Percentiles rank a stretch among this genome's conserved stretches.
Evolutionary conservation across 2,888 invertebrate species (phyloP).

Genomic region (Allygus modestus): DNA sequence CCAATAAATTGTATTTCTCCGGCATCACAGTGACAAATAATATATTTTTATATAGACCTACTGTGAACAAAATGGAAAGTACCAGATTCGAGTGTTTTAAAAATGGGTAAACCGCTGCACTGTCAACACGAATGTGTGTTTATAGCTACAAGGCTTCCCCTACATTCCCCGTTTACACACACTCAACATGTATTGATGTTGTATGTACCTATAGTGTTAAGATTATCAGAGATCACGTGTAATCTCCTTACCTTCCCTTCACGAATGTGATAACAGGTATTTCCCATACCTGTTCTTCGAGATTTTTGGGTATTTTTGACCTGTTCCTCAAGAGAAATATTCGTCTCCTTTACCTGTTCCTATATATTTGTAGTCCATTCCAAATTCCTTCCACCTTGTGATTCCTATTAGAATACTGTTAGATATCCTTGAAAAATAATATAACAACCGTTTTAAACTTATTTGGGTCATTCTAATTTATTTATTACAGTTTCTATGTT

Average conservation of each 20-base stretch:
- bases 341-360: constrained; percentile 47
- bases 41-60: too few relatives aligned
- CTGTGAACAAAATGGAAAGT: too few relatives aligned
- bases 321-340: background rate
- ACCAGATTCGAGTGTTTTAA: too few relatives aligned
- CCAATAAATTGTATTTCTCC: too few relatives aligned
- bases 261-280: background rate
- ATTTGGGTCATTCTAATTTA: background rate
- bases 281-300: background rate
- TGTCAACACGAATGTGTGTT: background rate
- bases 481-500: background rate
- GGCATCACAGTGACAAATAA: too few relatives aligned
- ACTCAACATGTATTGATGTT: constrained; percentile 7
- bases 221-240: background rate
- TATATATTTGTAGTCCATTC: constrained; percentile 56
- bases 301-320: background rate
- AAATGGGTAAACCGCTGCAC: background rate
- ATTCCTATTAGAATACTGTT: constrained; percentile 39
- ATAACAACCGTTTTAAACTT: background rate
- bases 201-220: background rate
- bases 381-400: constrained; percentile 51
- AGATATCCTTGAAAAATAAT: background rate
- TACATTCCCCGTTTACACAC: constrained; percentile 45
- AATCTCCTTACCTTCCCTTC: background rate
- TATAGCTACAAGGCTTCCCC: constrained; percentile 26